phyloP scores from a whole-genome alignment of 2,888 invertebrate species.

The Epirrhoe tristata region DNA sequence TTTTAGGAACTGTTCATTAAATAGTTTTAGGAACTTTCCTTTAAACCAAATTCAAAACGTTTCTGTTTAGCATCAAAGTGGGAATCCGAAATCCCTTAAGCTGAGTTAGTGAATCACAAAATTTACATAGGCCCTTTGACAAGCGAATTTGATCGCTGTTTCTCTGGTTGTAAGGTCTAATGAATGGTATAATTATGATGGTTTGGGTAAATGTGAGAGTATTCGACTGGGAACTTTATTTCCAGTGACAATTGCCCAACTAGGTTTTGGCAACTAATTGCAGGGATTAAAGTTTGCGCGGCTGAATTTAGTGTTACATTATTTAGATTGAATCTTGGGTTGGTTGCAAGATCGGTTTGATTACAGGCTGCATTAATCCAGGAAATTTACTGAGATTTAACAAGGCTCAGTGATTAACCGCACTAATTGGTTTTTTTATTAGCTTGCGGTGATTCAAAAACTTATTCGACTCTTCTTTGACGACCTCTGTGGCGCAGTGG shows the following conservation, averaged over 20 bases:
- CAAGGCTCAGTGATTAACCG: not conserved
- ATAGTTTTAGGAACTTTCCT: slow-evolving; percentile 71
- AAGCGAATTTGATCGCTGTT: slow-evolving; percentile 46
- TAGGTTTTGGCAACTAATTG: slow-evolving; percentile 78
- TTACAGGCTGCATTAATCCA: not conserved
- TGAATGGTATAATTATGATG: slow-evolving; percentile 43
- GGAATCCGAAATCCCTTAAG: slow-evolving; percentile 80
- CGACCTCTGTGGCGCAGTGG: no score
- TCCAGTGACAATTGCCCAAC: slow-evolving; percentile 78
- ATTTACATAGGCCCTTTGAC: slow-evolving; percentile 34
- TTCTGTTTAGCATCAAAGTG: slow-evolving; percentile 77
- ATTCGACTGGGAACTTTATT: slow-evolving; percentile 74
- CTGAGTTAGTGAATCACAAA: slow-evolving; percentile 67
- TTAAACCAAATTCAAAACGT: slow-evolving; percentile 70
- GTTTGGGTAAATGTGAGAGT: slow-evolving; percentile 65
- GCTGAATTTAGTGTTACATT: slow-evolving; percentile 53
- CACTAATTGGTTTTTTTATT: not conserved
- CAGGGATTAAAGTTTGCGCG: slow-evolving; percentile 70
- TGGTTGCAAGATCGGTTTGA: slow-evolving; percentile 6
- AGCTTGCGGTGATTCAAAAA: not conserved
- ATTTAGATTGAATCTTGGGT: slow-evolving; percentile 23
- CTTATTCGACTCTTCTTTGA: not conserved
- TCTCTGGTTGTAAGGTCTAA: slow-evolving; percentile 39
- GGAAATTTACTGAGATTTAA: not conserved
- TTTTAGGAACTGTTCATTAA: slow-evolving; percentile 64